Conservation (phyloP, 2,888 invertebrate genomes). For the Hesperia comma region DNA sequence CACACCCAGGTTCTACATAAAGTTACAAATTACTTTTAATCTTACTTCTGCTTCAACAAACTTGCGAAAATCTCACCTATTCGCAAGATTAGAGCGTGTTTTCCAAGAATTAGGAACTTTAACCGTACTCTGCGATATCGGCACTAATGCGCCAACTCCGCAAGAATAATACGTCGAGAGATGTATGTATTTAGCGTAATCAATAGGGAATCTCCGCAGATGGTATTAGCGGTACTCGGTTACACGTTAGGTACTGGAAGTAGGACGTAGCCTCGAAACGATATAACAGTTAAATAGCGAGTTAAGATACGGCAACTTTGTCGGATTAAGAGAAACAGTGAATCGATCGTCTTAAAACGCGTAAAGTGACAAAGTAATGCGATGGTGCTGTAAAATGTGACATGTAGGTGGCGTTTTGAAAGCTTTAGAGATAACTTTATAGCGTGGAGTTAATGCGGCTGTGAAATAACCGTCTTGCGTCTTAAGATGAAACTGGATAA, state of each 20-base stretch:
- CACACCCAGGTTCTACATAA: no score
- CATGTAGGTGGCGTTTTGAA: background rate
- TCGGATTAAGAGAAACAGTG: background rate
- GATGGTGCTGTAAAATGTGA: background rate
- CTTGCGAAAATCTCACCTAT: no score
- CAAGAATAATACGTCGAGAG: slow-evolving; percentile 6
- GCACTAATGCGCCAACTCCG: background rate
- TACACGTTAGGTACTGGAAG: background rate
- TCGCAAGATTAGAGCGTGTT: no score
- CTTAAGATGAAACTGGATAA: background rate
- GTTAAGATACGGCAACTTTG: background rate
- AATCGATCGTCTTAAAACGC: background rate
- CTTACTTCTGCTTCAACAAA: no score
- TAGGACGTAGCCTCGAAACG: slow-evolving; percentile 5
- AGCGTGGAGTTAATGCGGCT: background rate
- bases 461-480: background rate
- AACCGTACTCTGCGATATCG: background rate
- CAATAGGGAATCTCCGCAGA: background rate
- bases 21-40: no score
- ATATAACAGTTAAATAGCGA: slow-evolving; percentile 4
- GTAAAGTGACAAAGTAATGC: slow-evolving; percentile 1
- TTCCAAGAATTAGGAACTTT: no score
- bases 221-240: slow-evolving; percentile 12
- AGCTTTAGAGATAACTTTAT: background rate
- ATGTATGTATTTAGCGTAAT: slow-evolving; percentile 9